phyloP scores from a whole-genome alignment of 1,140 invertebrate species.

The Onthophagus taurus region DNA sequence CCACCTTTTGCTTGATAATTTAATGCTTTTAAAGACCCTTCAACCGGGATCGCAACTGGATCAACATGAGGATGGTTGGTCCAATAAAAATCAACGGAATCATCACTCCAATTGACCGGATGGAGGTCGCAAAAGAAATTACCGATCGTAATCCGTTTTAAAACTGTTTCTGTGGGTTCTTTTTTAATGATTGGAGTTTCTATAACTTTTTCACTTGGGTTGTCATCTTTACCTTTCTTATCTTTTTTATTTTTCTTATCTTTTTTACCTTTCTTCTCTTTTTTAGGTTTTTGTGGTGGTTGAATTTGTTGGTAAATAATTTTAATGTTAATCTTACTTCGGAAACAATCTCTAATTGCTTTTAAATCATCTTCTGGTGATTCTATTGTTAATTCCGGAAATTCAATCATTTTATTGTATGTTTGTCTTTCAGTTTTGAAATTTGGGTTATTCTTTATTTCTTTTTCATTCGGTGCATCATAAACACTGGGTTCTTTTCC shows the following conservation, averaged over 20 bases:
- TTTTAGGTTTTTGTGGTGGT: constrained; percentile 13
- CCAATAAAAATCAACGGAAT: constrained; percentile 29
- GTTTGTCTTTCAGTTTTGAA: constrained; percentile 40
- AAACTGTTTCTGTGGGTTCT: constrained; percentile 17
- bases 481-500: constrained; percentile 13
- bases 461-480: constrained; percentile 24
- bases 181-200: no score
- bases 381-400: constrained; percentile 38
- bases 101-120: constrained; percentile 29
- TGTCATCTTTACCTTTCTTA: constrained; percentile 6
- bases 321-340: constrained; percentile 38
- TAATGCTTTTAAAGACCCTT: constrained; percentile 28
- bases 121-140: constrained; percentile 27
- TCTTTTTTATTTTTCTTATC: constrained; percentile 12
- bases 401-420: constrained; percentile 43
- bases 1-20: no score
- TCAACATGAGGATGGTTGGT: constrained; percentile 20
- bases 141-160: constrained; percentile 26
- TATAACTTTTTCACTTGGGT: constrained; percentile 10
- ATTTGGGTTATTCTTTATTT: constrained; percentile 34
- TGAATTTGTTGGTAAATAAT: constrained; percentile 33
- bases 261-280: constrained; percentile 17
- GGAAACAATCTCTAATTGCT: constrained; percentile 42
- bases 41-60: constrained; percentile 16
- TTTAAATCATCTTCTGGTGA: constrained; percentile 39